phyloP scores from a whole-genome alignment of 2,888 invertebrate species.

The Sminthurinus aureus region DNA sequence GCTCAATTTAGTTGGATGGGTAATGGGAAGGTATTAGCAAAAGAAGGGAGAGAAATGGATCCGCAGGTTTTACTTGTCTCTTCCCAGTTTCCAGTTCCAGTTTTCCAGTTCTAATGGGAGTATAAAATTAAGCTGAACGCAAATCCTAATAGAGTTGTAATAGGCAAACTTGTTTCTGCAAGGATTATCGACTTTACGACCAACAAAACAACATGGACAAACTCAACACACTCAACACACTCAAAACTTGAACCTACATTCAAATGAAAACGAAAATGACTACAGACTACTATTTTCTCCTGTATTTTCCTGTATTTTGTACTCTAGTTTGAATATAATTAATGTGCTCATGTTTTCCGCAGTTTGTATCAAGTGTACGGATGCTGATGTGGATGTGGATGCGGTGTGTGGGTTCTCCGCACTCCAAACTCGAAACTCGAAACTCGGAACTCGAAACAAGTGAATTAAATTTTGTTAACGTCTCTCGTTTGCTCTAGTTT shows the following conservation, averaged over 20 bases:
- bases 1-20: neutral
- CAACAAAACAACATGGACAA: neutral
- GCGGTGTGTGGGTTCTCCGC: neutral
- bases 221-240: no score
- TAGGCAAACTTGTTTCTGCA: constrained; percentile 35
- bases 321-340: no score
- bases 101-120: neutral
- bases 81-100: no score
- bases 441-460: neutral
- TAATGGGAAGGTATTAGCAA: neutral
- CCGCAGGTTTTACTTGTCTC: no score
- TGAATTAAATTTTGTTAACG: constrained; percentile 28
- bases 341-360: no score
- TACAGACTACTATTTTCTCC: no score
- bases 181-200: constrained; percentile 24
- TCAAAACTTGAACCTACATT: no score
- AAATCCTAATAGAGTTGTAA: constrained; percentile 31
- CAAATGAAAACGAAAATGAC: no score
- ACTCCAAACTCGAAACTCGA: neutral
- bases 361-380: neutral
- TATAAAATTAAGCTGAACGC: constrained; percentile 19
- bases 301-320: no score
- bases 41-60: no score
- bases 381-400: neutral
- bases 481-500: neutral